Evolutionary conservation across 2,113 vertebrate species (phyloP).

Genomic region (Sceloporus undulatus): DNA sequence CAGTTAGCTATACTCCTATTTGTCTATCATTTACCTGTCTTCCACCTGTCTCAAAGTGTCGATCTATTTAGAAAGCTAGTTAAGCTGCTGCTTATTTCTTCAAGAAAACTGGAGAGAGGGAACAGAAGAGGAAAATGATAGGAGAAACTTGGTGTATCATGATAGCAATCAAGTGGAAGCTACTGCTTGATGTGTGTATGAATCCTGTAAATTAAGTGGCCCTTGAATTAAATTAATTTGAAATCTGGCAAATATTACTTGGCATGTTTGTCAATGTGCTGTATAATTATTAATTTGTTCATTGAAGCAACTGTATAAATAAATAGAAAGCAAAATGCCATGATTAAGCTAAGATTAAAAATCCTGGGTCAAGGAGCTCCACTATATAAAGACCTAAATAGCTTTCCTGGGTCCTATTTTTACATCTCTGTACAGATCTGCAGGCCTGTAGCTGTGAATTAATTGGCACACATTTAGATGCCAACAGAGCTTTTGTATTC

Average conservation of each 20-base stretch:
- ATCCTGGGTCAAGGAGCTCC: slow-evolving; percentile 82
- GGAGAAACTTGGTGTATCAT: slow-evolving; percentile 76
- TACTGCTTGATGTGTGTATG: slow-evolving; percentile 80
- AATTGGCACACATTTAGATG: slow-evolving; percentile 85
- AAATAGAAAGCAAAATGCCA: slow-evolving; percentile 86
- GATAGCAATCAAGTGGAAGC: slow-evolving; percentile 81
- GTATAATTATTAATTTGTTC: slow-evolving; percentile 91
- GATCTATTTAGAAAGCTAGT: slow-evolving; percentile 74
- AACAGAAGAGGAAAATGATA: slow-evolving; percentile 69
- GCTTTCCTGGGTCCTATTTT: slow-evolving; percentile 83
- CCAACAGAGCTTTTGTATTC: slow-evolving; percentile 86
- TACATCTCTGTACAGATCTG: slow-evolving; percentile 77
- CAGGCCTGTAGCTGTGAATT: slow-evolving; percentile 80
- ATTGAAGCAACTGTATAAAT: slow-evolving; percentile 86
- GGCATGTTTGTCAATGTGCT: slow-evolving; percentile 86
- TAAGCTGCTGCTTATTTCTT: slow-evolving; percentile 75
- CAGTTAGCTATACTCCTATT: slow-evolving; percentile 76
- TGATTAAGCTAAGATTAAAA: slow-evolving; percentile 84
- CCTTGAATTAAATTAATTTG: slow-evolving; percentile 89
- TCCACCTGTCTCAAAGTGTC: slow-evolving; percentile 76
- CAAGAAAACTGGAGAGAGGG: background rate
- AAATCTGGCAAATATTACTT: slow-evolving; percentile 87
- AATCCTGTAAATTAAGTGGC: slow-evolving; percentile 87
- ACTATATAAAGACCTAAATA: slow-evolving; percentile 78
- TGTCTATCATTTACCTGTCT: slow-evolving; percentile 79